Percentiles rank a stretch among this genome's conserved stretches.
phyloP scores from a whole-genome alignment of 1,140 invertebrate genomes.

The Pemphigus obesinymphae region DNA sequence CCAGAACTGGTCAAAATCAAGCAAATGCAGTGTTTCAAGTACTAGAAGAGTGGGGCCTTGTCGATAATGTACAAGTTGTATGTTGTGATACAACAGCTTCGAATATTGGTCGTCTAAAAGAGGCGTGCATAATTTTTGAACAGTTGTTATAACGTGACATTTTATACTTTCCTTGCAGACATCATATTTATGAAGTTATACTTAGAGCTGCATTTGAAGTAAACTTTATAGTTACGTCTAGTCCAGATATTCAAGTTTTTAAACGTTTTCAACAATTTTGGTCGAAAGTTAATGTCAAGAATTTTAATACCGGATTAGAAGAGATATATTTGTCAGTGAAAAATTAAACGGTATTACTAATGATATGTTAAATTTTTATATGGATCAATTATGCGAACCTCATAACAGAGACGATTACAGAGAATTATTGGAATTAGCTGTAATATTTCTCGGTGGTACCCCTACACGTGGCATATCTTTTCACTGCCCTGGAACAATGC shows the following conservation, averaged over 20 bases:
- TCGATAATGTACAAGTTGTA: constrained; percentile 30
- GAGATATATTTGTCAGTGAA: too few species aligned
- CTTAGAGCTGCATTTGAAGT: too few species aligned
- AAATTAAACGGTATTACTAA: too few species aligned
- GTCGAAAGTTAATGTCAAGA: too few species aligned
- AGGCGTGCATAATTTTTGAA: constrained; percentile 12
- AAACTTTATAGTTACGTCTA: too few species aligned
- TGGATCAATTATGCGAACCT: not conserved
- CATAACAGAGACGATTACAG: too few species aligned
- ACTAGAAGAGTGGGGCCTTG: constrained; percentile 23
- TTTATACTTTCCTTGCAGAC: not conserved
- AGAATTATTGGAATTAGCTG: too few species aligned
- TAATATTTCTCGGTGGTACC: too few species aligned
- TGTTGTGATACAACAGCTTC: constrained; percentile 50
- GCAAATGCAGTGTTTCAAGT: not conserved
- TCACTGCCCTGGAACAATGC: constrained; percentile 22
- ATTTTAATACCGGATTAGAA: too few species aligned
- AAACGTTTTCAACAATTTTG: too few species aligned
- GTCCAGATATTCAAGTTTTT: too few species aligned
- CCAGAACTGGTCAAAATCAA: not conserved
- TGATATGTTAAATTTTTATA: not conserved
- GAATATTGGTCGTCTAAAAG: constrained; percentile 48
- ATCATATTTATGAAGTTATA: constrained; percentile 43
- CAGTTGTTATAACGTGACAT: not conserved
- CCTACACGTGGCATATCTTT: constrained; percentile 1